Base-by-base conservation (phyloP, 2,797 vertebrate genomes). In the Chloroceryle amazona region DNA sequence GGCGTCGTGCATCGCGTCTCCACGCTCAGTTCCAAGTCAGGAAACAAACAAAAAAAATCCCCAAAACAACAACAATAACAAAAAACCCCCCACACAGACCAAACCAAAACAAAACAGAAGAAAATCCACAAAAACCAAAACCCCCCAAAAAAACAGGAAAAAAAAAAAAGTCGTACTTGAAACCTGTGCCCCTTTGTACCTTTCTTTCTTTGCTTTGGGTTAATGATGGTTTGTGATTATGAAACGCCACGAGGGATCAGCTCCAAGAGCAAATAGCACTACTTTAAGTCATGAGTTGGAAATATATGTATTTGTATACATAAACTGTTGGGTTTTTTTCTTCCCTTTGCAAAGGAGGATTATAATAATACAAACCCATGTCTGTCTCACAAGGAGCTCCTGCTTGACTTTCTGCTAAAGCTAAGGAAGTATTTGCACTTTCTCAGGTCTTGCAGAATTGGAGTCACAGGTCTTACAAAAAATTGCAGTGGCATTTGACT, bases 391-490 rank as follows among this genome's bases (percentile, higher is more conserved):
- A 44, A 29, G 73, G 52, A 47, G 61, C 54, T 74, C 44, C 49
- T 37, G 23, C 79, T 12, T 80, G 80, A 67, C 54, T 87, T 81
- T 66, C 47, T 65, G 82, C 52, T 82, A 42, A 74, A 91, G 47
- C 51, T 58, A 41, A 78, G 31, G 85, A 89, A 81, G 46, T 66
- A 20, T 6, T 88, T 93, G 66, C 31, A 2, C 65, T 83, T 83
- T 58, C 41, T 42, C 74, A 89, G 62, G 62, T 92, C 90, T 95
- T 91, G 70, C 83, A 89, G 93, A 92, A 92, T 88, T 68, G 67
- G 37, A 96, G 83, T 52, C 51, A 54, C 88, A 89, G 79, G 80
- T 93, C 92, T 95, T 90, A 67, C 5, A 79, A 96, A 94, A 97
- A 96, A 75, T 52, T 88, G 91, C 86, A 83, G 62, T 83, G 88